phyloP scores from a whole-genome alignment of 2,888 invertebrate species.

The Tubiluchus corallicola region DNA sequence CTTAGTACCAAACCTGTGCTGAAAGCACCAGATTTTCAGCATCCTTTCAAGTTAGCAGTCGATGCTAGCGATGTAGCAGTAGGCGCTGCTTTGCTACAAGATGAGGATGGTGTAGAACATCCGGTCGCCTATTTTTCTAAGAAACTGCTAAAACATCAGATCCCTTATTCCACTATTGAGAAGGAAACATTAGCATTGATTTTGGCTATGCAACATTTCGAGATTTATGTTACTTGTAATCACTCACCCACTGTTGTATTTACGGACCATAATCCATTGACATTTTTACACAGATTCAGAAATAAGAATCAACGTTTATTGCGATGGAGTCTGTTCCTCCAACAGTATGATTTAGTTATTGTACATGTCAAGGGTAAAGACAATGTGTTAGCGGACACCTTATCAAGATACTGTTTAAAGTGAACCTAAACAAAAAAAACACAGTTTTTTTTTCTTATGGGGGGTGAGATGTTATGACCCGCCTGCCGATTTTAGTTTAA shows the following conservation, averaged over 20 bases:
- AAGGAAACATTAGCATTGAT: conserved; percentile 9
- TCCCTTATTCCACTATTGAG: conserved; percentile 10
- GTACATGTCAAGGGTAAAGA: conserved; percentile 11
- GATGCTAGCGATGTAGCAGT: conserved; percentile 16
- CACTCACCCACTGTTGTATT: conserved; percentile 9
- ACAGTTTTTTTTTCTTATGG: too few species aligned
- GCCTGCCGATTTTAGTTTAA: too few species aligned
- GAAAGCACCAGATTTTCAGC: conserved; percentile 13
- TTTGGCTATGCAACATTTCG: conserved; percentile 10
- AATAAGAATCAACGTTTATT: conserved; percentile 12
- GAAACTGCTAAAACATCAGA: conserved; percentile 14
- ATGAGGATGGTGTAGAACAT: conserved; percentile 13
- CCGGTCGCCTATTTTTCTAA: conserved; percentile 10
- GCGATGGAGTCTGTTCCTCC: conserved; percentile 13
- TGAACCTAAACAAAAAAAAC: too few species aligned
- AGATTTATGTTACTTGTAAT: conserved; percentile 8
- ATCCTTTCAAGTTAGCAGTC: conserved; percentile 14
- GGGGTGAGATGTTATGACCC: too few species aligned
- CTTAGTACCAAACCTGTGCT: conserved; percentile 13
- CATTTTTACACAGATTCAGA: conserved; percentile 13
- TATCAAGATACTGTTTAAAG: too few species aligned
- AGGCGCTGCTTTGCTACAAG: conserved; percentile 15
- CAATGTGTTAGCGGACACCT: too few species aligned
- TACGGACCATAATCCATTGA: conserved; percentile 15
- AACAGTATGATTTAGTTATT: conserved; percentile 12